Conservation (phyloP, 2,113 vertebrate species). For the Malurus alboscapulatus region DNA sequence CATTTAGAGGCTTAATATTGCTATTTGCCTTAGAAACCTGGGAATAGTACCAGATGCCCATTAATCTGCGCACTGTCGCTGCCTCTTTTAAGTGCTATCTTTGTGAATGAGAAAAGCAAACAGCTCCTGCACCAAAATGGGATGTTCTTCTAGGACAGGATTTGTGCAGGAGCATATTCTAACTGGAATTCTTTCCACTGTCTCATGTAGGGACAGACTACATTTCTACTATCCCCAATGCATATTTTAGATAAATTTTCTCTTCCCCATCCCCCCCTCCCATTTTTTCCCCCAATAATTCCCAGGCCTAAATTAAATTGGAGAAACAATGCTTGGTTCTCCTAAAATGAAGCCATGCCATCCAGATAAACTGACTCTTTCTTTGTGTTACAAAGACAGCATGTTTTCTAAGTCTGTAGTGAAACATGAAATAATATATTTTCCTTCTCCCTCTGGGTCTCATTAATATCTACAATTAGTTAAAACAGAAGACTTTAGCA, state of each 20-base stretch:
- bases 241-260: neutral
- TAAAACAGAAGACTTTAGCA: neutral
- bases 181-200: neutral
- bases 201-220: neutral
- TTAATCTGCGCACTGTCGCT: neutral
- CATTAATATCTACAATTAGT: neutral
- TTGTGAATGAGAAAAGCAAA: conserved; percentile 33
- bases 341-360: neutral
- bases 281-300: fast-evolving
- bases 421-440: neutral
- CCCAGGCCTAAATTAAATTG: neutral
- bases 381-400: neutral
- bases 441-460: neutral
- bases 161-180: neutral
- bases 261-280: no score
- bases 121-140: neutral
- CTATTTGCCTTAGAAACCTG: conserved; percentile 6
- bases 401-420: neutral
- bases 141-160: neutral
- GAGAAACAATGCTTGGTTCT: neutral
- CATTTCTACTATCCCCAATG: neutral
- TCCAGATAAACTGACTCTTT: neutral
- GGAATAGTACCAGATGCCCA: conserved; percentile 15
- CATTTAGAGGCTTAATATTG: neutral
- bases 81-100: conserved; percentile 6